A percentile compares a stretch with the other conserved stretches of the same genome.
Conservation (phyloP, 2,113 vertebrate genomes). For the Pelobates fuscus region DNA sequence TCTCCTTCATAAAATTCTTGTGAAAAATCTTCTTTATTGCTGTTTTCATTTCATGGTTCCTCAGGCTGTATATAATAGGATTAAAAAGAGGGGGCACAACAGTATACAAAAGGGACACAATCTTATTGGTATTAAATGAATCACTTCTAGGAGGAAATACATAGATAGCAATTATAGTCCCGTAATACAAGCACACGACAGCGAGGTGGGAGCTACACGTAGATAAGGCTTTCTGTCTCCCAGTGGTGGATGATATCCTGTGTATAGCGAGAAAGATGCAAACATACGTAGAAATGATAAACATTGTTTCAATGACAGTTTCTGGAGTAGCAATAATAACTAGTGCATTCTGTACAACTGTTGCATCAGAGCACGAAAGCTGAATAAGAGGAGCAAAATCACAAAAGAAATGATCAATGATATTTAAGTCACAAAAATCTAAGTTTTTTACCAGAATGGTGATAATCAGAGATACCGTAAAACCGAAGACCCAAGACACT, state of each 20-base stretch:
- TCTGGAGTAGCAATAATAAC: neutral
- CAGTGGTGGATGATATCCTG: neutral
- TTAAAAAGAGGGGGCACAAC: conserved; percentile 1
- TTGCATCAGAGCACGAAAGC: conserved; percentile 4
- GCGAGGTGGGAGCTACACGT: conserved; percentile 11
- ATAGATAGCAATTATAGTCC: neutral
- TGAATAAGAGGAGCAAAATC: neutral
- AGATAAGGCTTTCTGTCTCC: conserved; percentile 17
- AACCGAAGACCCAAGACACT: neutral
- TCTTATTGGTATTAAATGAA: neutral
- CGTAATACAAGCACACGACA: neutral
- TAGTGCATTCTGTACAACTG: neutral
- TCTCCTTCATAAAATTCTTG: no score
- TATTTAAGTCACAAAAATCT: neutral
- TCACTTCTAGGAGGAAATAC: neutral
- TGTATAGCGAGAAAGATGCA: conserved; percentile 1
- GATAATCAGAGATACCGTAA: no score
- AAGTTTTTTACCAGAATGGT: no score
- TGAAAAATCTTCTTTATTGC: neutral
- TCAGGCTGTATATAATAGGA: conserved; percentile 20
- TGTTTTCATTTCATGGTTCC: neutral
- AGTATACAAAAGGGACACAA: neutral
- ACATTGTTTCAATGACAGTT: neutral
- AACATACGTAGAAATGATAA: neutral
- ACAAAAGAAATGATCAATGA: conserved; percentile 12